Base-by-base conservation (phyloP, 2,797 vertebrate species). In the Chanos chanos region DNA sequence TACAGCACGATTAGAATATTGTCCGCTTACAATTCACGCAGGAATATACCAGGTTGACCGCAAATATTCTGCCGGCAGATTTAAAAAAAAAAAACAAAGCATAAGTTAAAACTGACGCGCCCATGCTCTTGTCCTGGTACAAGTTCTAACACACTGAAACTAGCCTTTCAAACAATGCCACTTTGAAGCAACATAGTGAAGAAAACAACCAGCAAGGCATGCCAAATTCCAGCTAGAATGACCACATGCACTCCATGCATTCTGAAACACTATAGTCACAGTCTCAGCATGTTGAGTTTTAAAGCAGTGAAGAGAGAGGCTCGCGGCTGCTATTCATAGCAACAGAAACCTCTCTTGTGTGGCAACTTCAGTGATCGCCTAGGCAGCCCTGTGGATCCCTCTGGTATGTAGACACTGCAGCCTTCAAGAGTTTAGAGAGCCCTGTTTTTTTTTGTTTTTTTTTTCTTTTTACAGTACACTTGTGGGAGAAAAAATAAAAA, bases 341-440 rank as follows among this genome's bases (percentile, higher is more conserved):
- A 72, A 81, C 73, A 81, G 77, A 86, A 85, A 77, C 85, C 47
- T 67, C 16, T 77, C 67, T 47, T 83, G 76, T 79, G 77, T 86
- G 75, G 13, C 71, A 80, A 77, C 73, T 76, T 64, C 68, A 63
- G 79, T 37, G 77, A 89, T 87, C 68, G 70, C 78, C 83, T 78
- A 81, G 90, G 87, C 75, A 85, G 71, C 82, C 77, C 69, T 80
- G 77, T 77, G 80, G 70, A 71, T 77, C 74, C 79, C 76, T 77
- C 8, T 80, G 79, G 79, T 84, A 89, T 85, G 83, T 76, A 88
- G 83, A 83, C 73, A 80, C 75, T 73, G 69, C 82, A 65, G 72
- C 78, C 82, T 69, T 71, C 72, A 70, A 39, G 71, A 57, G 27
- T 50, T n/a, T 47, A 15, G 53, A 54, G 63, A 60, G 52, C 24